phyloP scores from a whole-genome alignment of 2,888 invertebrate species.

The Sphinx pinastri region DNA sequence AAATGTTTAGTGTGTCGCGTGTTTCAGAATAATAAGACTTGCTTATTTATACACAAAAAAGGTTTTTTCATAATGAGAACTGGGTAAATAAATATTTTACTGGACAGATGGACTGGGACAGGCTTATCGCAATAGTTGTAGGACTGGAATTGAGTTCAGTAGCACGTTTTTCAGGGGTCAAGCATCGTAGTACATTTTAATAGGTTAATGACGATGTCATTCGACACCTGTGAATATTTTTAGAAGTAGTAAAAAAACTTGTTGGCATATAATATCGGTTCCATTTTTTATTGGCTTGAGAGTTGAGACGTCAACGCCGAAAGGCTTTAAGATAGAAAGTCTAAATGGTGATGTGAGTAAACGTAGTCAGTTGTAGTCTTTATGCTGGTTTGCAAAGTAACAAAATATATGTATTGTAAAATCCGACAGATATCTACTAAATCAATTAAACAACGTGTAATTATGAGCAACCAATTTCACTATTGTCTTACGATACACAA shows the following conservation, averaged over 20 bases:
- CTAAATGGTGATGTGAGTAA: not conserved
- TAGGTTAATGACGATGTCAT: slow-evolving; percentile 17
- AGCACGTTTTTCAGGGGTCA: not conserved
- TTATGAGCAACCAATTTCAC: not conserved
- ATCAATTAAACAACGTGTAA: not conserved
- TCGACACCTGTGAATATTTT: slow-evolving; percentile 4
- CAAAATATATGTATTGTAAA: not conserved
- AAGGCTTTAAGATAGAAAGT: not conserved
- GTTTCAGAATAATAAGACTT: not conserved
- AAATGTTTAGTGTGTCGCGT: not conserved
- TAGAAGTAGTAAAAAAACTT: slow-evolving; percentile 4
- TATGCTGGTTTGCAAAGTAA: not conserved
- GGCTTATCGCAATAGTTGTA: not conserved
- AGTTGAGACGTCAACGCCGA: not conserved
- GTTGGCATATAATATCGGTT: not conserved
- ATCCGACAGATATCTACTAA: not conserved
- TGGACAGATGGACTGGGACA: not conserved
- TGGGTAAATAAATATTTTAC: too few relatives aligned
- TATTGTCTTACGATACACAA: too few relatives aligned
- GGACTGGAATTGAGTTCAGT: not conserved
- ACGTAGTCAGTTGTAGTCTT: not conserved
- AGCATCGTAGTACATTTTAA: not conserved
- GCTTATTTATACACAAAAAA: not conserved
- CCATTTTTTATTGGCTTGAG: not conserved
- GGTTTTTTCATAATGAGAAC: not conserved